These are phyloP conservation scores for Argyra leucocephala DNA, from an alignment of 2,888 invertebrate genomes.

Conservation along the genomic window DNA sequence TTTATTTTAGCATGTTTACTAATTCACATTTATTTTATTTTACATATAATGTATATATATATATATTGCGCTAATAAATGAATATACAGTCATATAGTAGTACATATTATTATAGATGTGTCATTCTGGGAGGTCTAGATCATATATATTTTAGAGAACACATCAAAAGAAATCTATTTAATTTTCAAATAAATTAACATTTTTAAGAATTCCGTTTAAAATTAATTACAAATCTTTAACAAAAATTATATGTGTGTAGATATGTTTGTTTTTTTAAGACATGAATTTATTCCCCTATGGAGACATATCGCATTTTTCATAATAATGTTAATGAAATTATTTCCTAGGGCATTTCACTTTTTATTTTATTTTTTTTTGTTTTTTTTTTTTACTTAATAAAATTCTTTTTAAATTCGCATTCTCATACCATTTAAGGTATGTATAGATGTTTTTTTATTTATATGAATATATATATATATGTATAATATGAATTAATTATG, in stretches of 20 bases:
- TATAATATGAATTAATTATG: not conserved
- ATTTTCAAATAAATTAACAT: too few relatives aligned
- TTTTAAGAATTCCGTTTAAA: not conserved
- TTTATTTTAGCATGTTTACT: not conserved
- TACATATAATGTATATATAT: too few relatives aligned
- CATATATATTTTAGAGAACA: not conserved
- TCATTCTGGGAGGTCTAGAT: not conserved
- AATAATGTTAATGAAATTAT: not conserved
- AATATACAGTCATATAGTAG: too few relatives aligned
- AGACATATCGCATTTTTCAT: slow-evolving; percentile 4
- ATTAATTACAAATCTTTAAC: not conserved
- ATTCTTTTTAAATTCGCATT: not conserved
- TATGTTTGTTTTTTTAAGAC: not conserved
- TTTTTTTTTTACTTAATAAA: not conserved
- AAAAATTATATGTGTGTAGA: not conserved
- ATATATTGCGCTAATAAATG: too few relatives aligned
- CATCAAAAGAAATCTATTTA: too few relatives aligned
- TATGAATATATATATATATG: too few relatives aligned
- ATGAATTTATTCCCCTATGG: not conserved
- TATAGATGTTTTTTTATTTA: too few relatives aligned
- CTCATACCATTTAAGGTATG: too few relatives aligned
- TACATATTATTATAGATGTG: too few relatives aligned
- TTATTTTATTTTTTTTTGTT: not conserved
- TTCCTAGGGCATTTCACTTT: not conserved
- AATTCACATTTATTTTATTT: not conserved